Evolutionary conservation across 2,113 vertebrate genomes (phyloP).

Genomic region (Lipotes vexillifer): DNA sequence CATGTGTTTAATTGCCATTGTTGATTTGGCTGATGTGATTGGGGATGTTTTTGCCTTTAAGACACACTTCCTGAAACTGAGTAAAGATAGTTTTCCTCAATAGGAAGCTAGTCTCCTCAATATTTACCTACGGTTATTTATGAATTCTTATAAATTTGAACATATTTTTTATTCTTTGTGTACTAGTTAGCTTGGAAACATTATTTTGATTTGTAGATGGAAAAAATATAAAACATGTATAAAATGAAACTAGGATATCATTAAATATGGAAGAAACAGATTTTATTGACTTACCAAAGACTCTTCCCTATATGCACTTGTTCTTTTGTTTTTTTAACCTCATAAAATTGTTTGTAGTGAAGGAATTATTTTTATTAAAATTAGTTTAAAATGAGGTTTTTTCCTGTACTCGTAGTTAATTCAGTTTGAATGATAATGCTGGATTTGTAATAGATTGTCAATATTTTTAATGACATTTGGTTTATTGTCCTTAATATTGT

Average conservation of each 20-base stretch:
- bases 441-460: not conserved
- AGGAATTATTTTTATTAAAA: not conserved
- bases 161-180: not conserved
- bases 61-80: not conserved
- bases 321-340: not conserved
- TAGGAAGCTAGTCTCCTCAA: not conserved
- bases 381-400: not conserved
- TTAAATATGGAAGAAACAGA: not conserved
- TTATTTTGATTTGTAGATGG: not conserved
- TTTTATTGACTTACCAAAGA: not conserved
- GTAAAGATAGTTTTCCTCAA: not conserved
- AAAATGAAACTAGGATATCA: not conserved
- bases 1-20: not conserved
- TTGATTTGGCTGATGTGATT: not conserved
- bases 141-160: not conserved
- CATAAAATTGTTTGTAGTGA: not conserved
- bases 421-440: not conserved
- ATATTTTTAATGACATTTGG: not conserved
- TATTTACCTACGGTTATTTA: not conserved
- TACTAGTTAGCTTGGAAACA: not conserved
- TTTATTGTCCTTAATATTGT: slow-evolving; percentile 13
- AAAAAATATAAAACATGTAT: not conserved
- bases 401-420: not conserved
- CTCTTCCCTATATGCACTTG: not conserved
- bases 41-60: not conserved